Percentiles rank a stretch among this genome's conserved stretches.
These are phyloP conservation scores for Drosophila bifasciata DNA, from an alignment of 1,140 invertebrate species.

Conservation along the genomic window DNA sequence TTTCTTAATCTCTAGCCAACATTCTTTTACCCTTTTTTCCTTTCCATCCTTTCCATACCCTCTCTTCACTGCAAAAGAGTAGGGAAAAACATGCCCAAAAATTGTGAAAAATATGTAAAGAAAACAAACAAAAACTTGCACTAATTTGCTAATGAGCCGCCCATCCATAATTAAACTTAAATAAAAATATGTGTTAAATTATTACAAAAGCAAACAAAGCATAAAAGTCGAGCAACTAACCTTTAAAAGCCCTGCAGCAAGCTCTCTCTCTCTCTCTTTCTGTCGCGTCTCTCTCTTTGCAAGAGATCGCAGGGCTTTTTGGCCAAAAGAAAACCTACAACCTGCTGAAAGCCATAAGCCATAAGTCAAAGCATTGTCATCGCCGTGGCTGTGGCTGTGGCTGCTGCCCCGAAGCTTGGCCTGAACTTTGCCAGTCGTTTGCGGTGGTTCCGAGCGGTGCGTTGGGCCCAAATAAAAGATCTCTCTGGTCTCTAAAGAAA, in stretches of 20 bases:
- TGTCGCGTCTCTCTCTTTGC: constrained; percentile 16
- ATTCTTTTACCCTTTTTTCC: too few species aligned
- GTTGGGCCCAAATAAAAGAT: constrained; percentile 41
- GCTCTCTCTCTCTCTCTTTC: constrained; percentile 6
- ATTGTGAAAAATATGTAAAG: constrained; percentile 7
- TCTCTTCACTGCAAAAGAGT: not conserved
- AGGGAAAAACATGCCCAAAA: too few species aligned
- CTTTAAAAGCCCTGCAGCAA: constrained; percentile 34
- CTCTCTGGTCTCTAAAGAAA: constrained; percentile 27
- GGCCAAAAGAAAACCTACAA: constrained; percentile 22
- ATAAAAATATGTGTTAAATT: constrained; percentile 47
- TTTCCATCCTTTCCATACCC: too few species aligned
- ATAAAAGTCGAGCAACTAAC: constrained; percentile 46
- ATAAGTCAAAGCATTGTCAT: constrained; percentile 58
- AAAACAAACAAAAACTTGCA: constrained; percentile 68
- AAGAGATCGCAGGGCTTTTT: constrained; percentile 50
- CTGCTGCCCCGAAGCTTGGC: constrained; percentile 42
- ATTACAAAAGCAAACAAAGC: constrained; percentile 58
- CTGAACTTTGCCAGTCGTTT: constrained; percentile 76
- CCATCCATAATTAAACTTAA: constrained; percentile 52
- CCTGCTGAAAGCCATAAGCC: constrained; percentile 52
- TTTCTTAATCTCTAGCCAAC: too few species aligned
- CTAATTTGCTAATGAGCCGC: constrained; percentile 72
- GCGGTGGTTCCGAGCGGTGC: constrained; percentile 66
- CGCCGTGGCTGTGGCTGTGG: constrained; percentile 17